Evolutionary conservation across 2,113 vertebrate species (phyloP).

Genomic region (Typhlomys cinereus): DNA sequence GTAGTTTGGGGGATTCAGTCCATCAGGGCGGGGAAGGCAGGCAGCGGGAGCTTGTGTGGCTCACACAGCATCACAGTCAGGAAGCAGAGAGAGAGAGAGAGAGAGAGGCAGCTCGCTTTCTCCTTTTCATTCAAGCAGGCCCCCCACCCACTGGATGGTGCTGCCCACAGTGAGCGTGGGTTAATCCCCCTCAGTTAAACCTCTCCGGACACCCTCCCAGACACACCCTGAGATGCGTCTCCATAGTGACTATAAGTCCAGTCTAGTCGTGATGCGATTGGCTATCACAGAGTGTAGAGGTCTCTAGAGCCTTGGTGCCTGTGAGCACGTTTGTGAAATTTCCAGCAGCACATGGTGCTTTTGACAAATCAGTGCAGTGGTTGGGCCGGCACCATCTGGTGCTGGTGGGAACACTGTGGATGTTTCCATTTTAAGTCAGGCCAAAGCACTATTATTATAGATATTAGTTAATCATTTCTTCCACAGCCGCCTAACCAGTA

Average conservation of each 20-base stretch:
- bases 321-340: conserved; percentile 43
- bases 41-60: too few relatives aligned
- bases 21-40: not conserved
- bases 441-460: conserved; percentile 53
- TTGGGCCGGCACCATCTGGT: conserved; percentile 59
- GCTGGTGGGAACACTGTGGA: conserved; percentile 19
- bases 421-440: conserved; percentile 54
- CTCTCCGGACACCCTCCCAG: not conserved
- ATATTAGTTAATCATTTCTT: conserved; percentile 33
- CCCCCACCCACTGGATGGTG: too few relatives aligned
- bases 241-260: not conserved
- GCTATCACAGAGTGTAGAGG: not conserved
- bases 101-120: not conserved
- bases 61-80: not conserved
- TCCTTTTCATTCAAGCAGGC: not conserved
- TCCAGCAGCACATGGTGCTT: conserved; percentile 44
- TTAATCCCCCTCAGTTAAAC: not conserved
- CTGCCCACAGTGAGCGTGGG: not conserved
- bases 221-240: not conserved
- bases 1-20: not conserved
- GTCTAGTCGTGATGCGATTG: too few relatives aligned
- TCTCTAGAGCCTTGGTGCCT: not conserved
- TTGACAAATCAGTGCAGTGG: conserved; percentile 45
- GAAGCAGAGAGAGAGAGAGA: not conserved
- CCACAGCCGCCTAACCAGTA: not conserved